Evolutionary conservation across 2,888 invertebrate genomes (phyloP).

Genomic region (Dioctria rufipes): DNA sequence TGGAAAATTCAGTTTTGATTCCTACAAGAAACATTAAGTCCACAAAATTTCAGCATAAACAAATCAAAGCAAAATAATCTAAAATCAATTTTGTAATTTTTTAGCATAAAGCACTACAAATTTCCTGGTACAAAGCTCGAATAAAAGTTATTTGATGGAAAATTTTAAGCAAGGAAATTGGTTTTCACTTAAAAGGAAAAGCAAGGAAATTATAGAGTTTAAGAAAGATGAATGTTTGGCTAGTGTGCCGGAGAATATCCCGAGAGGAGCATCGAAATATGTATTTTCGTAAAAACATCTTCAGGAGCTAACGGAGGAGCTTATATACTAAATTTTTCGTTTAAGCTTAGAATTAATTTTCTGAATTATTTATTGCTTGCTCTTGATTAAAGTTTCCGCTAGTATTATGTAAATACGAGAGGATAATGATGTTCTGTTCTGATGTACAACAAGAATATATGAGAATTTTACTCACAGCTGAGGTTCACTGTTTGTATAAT

Average conservation of each 20-base stretch:
- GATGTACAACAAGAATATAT: no score
- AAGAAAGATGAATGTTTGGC: neutral
- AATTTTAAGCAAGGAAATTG: conserved; percentile 44
- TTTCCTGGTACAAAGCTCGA: neutral
- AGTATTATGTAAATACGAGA: no score
- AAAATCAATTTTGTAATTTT: neutral
- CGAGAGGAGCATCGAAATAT: neutral
- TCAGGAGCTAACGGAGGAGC: neutral
- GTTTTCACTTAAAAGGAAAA: conserved; percentile 10
- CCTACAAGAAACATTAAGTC: no score
- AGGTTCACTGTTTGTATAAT: no score
- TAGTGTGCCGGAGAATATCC: neutral
- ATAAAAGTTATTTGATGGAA: neutral
- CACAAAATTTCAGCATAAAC: neutral
- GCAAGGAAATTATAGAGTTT: conserved; percentile 14
- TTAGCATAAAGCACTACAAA: conserved; percentile 4
- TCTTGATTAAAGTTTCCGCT: neutral
- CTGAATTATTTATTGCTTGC: neutral
- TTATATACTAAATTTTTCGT: neutral
- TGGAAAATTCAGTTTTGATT: no score
- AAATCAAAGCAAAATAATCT: neutral
- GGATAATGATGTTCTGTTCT: no score
- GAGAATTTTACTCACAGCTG: no score
- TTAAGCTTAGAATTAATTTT: neutral
- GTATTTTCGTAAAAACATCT: neutral